Conservation (phyloP, 2,113 vertebrate genomes). For the Myiozetetes cayanensis region DNA sequence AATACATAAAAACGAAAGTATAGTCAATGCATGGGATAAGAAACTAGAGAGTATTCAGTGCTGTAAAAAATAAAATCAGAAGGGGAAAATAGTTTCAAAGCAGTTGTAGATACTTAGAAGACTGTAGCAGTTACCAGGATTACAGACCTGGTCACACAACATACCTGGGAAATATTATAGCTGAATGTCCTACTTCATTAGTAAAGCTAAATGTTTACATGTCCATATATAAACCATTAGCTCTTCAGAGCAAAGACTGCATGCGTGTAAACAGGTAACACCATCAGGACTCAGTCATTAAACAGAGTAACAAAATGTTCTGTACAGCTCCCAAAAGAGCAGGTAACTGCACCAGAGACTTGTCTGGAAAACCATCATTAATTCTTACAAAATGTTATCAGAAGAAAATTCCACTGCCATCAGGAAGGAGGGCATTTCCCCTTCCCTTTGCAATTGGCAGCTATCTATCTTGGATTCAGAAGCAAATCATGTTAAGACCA, state of each 20-base stretch:
- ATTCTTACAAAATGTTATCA: background rate
- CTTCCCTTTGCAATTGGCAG: background rate
- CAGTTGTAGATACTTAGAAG: background rate
- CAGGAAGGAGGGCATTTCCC: background rate
- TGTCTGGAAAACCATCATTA: background rate
- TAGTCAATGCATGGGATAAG: background rate
- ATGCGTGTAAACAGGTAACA: background rate
- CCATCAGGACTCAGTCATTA: background rate
- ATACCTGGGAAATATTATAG: accelerated
- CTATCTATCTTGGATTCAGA: background rate
- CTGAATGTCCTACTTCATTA: background rate
- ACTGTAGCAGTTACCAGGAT: background rate
- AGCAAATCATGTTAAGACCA: background rate
- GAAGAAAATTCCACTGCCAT: background rate
- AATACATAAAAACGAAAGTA: background rate
- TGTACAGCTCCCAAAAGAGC: background rate
- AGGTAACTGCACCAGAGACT: background rate
- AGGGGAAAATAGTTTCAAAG: background rate
- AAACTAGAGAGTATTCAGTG: background rate
- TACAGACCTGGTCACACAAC: background rate
- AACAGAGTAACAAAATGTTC: background rate
- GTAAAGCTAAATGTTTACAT: background rate
- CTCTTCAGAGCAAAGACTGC: background rate
- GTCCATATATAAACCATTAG: background rate
- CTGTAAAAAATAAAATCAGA: background rate